Base-by-base conservation (phyloP, 2,797 vertebrate genomes). In the Avahi laniger region DNA sequence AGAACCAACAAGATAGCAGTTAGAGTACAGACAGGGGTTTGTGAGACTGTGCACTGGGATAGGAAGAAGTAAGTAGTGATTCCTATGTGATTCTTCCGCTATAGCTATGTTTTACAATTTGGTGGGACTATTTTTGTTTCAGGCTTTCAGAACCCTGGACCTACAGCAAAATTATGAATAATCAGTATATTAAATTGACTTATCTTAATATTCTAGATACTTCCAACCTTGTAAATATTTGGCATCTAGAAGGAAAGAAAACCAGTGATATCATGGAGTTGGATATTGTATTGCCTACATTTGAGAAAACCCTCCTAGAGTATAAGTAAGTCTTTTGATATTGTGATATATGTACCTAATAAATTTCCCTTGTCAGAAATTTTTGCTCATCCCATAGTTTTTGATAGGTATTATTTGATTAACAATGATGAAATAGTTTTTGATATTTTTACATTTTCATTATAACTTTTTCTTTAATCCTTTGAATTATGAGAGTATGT, bases 221-320 rank as follows among this genome's bases (percentile, higher is more conserved):
- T 59, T 57, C 93, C 0, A 30, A 5, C 73, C 95, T 43, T 83
- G 0, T 97, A 38, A 81, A 73, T 30, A 7, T 98, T 76, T 98
- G 97, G 98, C 98, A 98, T 96, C 95, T 97, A 54, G 97, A 98
- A 87, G 91, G 93, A 26, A 65, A 97, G 92, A 98, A 97, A 93
- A 1, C 80, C 48, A 98, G 96, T 85, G 98, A 97, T 94, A 91
- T 98, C 72, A 98, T 88, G 95, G 98, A 99, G 84, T 95, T 99
- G 33, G 98, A 99, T 92, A 89, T 99, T 91, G 92, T 99, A 97
- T 97, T 99, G 94, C 89, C 97, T 43, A 97, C 97, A 26, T 99
- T 99, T 96, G 98, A 98, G 97, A 97, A 98, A 50, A 96, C 97
- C 93, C 78, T 98, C 92, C 80, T 92, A 54, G 89, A 98, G 69